A percentile compares a stretch with the other conserved stretches of the same genome.
Conservation (phyloP, 2,113 vertebrate species). For the Eonycteris spelaea region DNA sequence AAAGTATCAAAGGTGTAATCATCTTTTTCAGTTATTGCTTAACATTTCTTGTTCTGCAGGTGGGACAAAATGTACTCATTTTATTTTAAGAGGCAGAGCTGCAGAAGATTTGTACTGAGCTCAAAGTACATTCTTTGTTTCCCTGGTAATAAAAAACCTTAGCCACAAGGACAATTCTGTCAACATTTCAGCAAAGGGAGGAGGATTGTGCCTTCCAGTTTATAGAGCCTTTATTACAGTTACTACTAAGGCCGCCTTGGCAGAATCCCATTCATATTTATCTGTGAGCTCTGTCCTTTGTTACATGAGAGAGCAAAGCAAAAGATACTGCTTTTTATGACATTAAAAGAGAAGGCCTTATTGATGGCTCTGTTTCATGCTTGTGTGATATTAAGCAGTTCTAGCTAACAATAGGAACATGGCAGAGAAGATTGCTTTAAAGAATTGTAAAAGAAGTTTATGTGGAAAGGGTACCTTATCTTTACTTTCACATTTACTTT, state of each 20-base stretch:
- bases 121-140: slow-evolving; percentile 29
- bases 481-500: background rate
- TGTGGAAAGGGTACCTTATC: background rate
- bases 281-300: background rate
- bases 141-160: slow-evolving; percentile 27
- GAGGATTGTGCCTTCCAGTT: background rate
- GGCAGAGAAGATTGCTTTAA: background rate
- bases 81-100: slow-evolving; percentile 17
- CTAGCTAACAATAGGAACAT: background rate
- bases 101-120: background rate
- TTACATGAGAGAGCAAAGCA: background rate
- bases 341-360: background rate
- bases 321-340: background rate
- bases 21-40: background rate
- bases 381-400: background rate
- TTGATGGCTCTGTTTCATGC: background rate
- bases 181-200: background rate
- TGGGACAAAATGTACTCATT: slow-evolving; percentile 42
- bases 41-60: background rate
- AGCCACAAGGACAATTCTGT: background rate
- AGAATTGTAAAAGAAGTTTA: background rate
- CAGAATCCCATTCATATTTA: background rate
- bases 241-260: background rate
- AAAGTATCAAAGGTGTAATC: background rate
- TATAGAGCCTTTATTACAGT: slow-evolving; percentile 2